Conservation (phyloP, 2,888 invertebrate genomes). For the Pseudolycoriella hygida region DNA sequence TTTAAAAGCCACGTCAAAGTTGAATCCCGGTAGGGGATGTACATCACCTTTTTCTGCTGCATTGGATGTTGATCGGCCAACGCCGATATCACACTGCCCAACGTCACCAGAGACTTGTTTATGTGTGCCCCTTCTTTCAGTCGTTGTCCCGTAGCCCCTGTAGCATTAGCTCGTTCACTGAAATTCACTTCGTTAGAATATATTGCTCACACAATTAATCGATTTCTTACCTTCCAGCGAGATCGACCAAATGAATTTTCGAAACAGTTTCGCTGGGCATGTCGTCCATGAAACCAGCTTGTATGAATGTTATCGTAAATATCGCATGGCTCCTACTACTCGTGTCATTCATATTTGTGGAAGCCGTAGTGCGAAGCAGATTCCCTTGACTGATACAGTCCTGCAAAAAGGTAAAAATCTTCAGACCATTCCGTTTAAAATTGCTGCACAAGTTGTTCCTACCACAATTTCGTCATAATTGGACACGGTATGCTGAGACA, state of each 20-base stretch:
- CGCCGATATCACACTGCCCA: conserved; percentile 76
- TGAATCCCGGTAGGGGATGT: conserved; percentile 78
- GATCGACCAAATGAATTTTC: conserved; percentile 75
- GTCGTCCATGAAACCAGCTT: conserved; percentile 70
- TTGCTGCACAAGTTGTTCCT: no score
- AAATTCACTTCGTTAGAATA: conserved; percentile 8
- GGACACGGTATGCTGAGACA: conserved; percentile 69
- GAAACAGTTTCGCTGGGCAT: conserved; percentile 81
- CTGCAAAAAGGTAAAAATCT: conserved; percentile 25
- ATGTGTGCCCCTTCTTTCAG: conserved; percentile 82
- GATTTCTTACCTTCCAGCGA: conserved; percentile 57
- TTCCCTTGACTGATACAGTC: conserved; percentile 66
- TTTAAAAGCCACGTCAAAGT: conserved; percentile 77
- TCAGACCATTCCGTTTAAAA: neutral
- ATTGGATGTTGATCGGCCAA: conserved; percentile 43
- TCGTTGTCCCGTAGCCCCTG: conserved; percentile 79
- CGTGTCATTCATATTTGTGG: conserved; percentile 85
- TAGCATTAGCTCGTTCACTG: conserved; percentile 74
- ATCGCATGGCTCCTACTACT: conserved; percentile 84
- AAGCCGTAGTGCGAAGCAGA: conserved; percentile 66
- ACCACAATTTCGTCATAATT: conserved; percentile 78
- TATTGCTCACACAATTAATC: neutral
- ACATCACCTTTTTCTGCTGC: conserved; percentile 35
- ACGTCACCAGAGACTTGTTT: conserved; percentile 74
- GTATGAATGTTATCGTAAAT: conserved; percentile 78